Percentiles rank a stretch among this genome's conserved stretches.
These are phyloP conservation scores for Himalopsyche tibetana DNA, from an alignment of 2,888 invertebrate genomes.

Conservation along the genomic window DNA sequence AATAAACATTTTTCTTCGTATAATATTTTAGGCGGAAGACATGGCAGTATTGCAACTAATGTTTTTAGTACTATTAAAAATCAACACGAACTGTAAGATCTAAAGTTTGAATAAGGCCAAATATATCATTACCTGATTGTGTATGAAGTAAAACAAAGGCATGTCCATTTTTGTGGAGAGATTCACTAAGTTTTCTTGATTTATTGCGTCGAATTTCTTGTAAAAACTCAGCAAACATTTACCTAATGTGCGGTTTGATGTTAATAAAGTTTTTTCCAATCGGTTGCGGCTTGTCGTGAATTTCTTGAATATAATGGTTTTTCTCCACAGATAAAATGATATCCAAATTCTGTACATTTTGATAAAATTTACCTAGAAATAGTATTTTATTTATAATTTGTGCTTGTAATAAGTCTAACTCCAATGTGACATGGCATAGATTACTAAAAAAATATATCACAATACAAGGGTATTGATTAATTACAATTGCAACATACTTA, in stretches of 20 bases:
- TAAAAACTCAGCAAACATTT: constrained; percentile 84
- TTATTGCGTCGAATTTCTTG: constrained; percentile 81
- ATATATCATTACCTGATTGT: constrained; percentile 78
- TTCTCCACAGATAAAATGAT: constrained; percentile 88
- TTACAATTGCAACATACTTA: too few species aligned
- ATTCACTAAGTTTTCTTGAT: constrained; percentile 80
- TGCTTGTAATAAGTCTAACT: too few species aligned
- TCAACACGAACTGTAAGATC: not conserved
- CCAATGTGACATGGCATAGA: too few species aligned
- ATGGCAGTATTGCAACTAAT: not conserved
- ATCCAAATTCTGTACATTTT: constrained; percentile 85
- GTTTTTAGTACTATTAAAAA: too few species aligned
- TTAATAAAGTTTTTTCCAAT: constrained; percentile 83
- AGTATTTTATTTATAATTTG: constrained; percentile 58
- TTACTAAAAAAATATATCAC: too few species aligned
- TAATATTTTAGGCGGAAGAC: not conserved
- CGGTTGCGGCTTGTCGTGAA: constrained; percentile 77
- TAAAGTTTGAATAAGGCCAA: not conserved
- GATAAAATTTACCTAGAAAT: constrained; percentile 80
- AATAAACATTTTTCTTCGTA: not conserved
- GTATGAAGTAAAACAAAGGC: constrained; percentile 83
- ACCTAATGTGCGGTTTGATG: constrained; percentile 83
- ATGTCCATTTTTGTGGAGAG: constrained; percentile 74
- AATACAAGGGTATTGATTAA: too few species aligned
- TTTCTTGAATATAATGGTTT: constrained; percentile 84